A percentile compares a stretch with the other conserved stretches of the same genome.
These are phyloP conservation scores for Desmodus rotundus DNA, from an alignment of 2,113 vertebrate species.

Conservation along the genomic window DNA sequence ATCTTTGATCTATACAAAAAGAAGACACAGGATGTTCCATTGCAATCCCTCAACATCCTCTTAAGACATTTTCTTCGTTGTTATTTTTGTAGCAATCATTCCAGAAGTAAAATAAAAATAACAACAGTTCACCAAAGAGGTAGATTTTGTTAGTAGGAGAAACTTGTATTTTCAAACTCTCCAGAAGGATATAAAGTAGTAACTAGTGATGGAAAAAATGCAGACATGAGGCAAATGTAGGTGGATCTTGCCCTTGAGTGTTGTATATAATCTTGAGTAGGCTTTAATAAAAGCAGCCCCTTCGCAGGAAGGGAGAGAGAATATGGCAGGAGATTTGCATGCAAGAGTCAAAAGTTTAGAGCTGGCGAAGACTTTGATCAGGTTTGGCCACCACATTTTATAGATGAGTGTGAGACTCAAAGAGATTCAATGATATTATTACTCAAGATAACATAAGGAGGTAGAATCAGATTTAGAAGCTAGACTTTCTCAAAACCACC, in stretches of 20 bases:
- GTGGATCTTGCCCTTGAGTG: neutral
- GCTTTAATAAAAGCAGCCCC: neutral
- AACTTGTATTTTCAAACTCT: neutral
- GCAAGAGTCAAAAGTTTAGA: neutral
- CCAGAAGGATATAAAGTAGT: neutral
- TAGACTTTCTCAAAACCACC: neutral
- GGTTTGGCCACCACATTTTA: neutral
- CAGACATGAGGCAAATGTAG: neutral
- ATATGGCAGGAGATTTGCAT: neutral
- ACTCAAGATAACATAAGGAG: neutral
- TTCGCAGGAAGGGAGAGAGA: neutral
- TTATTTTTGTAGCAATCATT: neutral
- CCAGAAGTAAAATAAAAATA: neutral
- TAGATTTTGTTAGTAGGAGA: neutral
- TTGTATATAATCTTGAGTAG: neutral
- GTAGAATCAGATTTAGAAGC: neutral
- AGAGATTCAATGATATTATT: neutral
- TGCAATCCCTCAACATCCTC: neutral
- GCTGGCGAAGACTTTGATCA: neutral
- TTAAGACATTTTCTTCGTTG: neutral
- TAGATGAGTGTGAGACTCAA: neutral
- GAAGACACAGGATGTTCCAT: neutral
- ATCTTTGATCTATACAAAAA: neutral
- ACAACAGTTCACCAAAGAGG: neutral
- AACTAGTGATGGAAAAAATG: neutral